A percentile compares a stretch with the other conserved stretches of the same genome.
Evolutionary conservation across 2,888 invertebrate species (phyloP).

Genomic region (Melieria omissa): DNA sequence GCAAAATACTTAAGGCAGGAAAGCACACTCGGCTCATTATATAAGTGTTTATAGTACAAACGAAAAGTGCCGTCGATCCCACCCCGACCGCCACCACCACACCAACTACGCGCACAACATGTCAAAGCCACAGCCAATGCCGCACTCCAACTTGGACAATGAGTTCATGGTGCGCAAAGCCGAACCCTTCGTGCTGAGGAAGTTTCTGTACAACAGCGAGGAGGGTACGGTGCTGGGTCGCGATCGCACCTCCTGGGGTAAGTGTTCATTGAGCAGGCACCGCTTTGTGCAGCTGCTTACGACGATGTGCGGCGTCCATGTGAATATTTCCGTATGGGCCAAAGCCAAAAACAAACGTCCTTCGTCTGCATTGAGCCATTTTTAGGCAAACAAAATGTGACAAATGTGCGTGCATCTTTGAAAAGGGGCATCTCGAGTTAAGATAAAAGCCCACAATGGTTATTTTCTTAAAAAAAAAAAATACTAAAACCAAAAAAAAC

Average conservation of each 20-base stretch:
- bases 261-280: conserved; percentile 56
- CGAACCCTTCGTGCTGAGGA: conserved; percentile 57
- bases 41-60: too few relatives aligned
- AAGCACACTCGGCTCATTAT: too few relatives aligned
- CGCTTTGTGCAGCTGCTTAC: background rate
- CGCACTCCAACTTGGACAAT: conserved; percentile 56
- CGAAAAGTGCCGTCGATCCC: too few relatives aligned
- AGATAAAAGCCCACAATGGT: too few relatives aligned
- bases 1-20: too few relatives aligned
- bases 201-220: conserved; percentile 70
- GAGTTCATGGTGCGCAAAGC: conserved; percentile 60
- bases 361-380: too few relatives aligned
- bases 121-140: conserved; percentile 59
- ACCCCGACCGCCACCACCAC: too few relatives aligned
- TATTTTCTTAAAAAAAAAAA: too few relatives aligned
- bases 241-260: conserved; percentile 76
- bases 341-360: background rate
- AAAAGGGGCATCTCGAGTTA: too few relatives aligned
- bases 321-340: background rate
- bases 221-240: conserved; percentile 74
- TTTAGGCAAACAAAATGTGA: too few relatives aligned
- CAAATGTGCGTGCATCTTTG: too few relatives aligned
- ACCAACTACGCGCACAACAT: conserved; percentile 46
- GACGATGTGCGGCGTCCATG: background rate
- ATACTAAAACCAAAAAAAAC: too few relatives aligned